Base-by-base conservation (phyloP, 2,113 vertebrate genomes). In the Panurus biarmicus region DNA sequence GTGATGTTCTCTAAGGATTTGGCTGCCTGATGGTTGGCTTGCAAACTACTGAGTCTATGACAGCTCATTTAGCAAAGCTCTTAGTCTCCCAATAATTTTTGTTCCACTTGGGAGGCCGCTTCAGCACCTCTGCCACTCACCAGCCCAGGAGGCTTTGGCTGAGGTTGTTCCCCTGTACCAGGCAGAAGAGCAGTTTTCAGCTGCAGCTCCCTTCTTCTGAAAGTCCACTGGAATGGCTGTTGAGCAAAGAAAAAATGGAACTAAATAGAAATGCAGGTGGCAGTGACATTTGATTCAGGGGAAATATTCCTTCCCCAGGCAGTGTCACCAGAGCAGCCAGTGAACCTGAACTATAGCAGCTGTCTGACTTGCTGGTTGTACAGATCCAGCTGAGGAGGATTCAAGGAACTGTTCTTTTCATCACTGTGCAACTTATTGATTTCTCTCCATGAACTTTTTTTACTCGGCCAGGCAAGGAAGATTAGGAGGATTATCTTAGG, bases 401-500 rank as follows among this genome's bases (percentile, higher is more conserved):
- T 83, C 82, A 64, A 51, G 67, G 72, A 83, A 58, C 38, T 40
- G 12, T 66, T 91, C 64, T 85, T 75, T 93, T 91, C n/a, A 83
- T 93, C 35, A 6, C 24, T 36, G 31, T 67, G 47, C 72, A 85
- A 56, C 61, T 81, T 93, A 95, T 83, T 88, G 91, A 95, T 93
- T 93, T 87, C 47, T 90, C 42, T 79, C 75, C n/a, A 44, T 80
- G 72, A 54, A 83, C 50, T 18, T 1, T 84, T 96, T 95, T 87
- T 76, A 64, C 56, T 77, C 1, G 0, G 56, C 35, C 64, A 45
- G 67, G 72, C 78, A 80, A 74, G 47, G 87, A 78, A 89, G 89
- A 95, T 95, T 95, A 91, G 57, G 36, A 61, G 83, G 92, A 93
- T 96, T 95, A 89, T 90, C 83, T 96, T 4, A 60, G 81, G 50